Evolutionary conservation across 2,113 vertebrate genomes (phyloP).

Genomic region (Notarius quadriscutis): DNA sequence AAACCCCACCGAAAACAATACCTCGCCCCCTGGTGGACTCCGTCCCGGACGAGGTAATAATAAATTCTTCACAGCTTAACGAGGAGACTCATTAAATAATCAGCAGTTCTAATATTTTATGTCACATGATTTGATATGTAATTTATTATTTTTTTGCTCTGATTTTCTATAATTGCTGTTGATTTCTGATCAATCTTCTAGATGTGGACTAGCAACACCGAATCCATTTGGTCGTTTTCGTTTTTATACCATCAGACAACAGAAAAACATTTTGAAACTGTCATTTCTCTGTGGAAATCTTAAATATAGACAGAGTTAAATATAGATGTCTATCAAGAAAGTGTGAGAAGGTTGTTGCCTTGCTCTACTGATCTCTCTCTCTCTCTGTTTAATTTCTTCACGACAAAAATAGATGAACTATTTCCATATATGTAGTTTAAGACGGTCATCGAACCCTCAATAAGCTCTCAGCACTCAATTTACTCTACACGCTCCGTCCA

Average conservation of each 20-base stretch:
- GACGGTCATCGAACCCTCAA: constrained; percentile 61
- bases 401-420: constrained; percentile 68
- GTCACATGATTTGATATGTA: too few relatives aligned
- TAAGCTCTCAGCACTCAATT: constrained; percentile 17
- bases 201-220: background rate
- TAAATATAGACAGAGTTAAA: background rate
- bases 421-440: constrained; percentile 66
- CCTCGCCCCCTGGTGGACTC: too few relatives aligned
- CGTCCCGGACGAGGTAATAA: too few relatives aligned
- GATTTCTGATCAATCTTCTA: background rate
- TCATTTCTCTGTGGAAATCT: background rate
- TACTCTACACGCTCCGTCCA: background rate
- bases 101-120: background rate
- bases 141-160: background rate
- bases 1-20: too few relatives aligned
- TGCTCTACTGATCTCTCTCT: background rate
- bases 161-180: background rate
- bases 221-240: background rate
- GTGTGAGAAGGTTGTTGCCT: background rate
- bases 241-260: background rate
- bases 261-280: background rate
- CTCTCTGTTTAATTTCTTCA: background rate
- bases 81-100: background rate
- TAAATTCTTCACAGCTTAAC: background rate
- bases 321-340: background rate